Evolutionary conservation across 2,797 vertebrate species (phyloP), one percentile per base, ranked within the genome.

Genomic region (Tiaroga cobitis): DNA sequence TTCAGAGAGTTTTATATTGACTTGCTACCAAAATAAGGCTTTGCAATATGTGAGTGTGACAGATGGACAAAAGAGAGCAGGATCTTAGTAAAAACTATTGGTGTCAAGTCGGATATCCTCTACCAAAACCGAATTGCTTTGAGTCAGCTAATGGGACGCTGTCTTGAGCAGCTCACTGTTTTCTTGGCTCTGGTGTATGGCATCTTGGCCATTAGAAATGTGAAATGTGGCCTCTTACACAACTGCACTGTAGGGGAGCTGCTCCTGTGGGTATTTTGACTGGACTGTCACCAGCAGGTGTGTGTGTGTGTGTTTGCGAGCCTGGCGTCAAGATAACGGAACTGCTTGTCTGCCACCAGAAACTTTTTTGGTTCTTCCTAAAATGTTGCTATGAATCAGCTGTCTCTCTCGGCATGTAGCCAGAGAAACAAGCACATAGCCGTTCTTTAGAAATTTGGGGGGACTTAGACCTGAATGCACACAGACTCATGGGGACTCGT

Each of bases 241-340:
- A 78, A 84, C 37, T n/a, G 46, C 82, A n/a, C 74, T 70, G 65
- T 78, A 70, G 65, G 74, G 63, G 82, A 84, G 37, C 63, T 87
- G 67, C 70, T 69, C 34, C 39, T 72, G 29, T 54, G 67, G 75
- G 68, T 81, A 69, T 87, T 54, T 82, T 69, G 74, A 75, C 70
- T 78, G 46, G 70, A 85, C 79, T 87, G 86, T 84, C 82, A 74
- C 76, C 74, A 67, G 83, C 86, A 82, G 74, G 81, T 85, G 87
- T 84, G 46, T 51, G 49, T 49, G 61, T 84, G 49, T 86, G 29
- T 77, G 72, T 13, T 8, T 63, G 78, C 13, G 72, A 82, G 65
- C 73, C 78, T 78, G 39, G 61, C 72, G 73, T 83, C 68, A 78
- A 78, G 68, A 65, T 69, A 61, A 70, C 67, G 19, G 39, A 77